These are phyloP conservation scores for Pomacea maculata DNA, from an alignment of 1,140 invertebrate genomes.

Conservation along the genomic window DNA sequence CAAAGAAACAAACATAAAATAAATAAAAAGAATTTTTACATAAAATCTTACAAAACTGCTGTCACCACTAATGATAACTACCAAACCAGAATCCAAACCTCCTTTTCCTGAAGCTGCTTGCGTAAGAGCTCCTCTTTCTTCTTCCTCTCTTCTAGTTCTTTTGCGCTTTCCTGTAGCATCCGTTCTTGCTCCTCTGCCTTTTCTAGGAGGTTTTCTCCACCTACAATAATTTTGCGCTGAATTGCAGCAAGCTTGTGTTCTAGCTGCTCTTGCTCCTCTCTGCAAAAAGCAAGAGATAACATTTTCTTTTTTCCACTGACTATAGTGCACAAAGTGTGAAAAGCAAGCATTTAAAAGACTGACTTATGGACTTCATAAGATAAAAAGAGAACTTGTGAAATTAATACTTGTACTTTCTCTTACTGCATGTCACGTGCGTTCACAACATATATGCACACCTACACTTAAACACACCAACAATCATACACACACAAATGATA, in stretches of 20 bases:
- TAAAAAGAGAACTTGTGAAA: no score
- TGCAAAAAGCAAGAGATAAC: conserved; percentile 39
- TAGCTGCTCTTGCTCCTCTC: conserved; percentile 72
- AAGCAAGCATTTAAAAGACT: no score
- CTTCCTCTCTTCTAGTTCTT: conserved; percentile 85
- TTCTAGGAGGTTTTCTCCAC: conserved; percentile 97
- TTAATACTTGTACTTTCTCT: no score
- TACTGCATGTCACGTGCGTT: no score
- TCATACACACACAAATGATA: neutral
- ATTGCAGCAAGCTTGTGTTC: conserved; percentile 88
- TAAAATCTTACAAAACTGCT: no score
- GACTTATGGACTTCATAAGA: no score
- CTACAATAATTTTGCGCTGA: conserved; percentile 95
- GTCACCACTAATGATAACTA: no score
- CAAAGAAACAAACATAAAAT: no score
- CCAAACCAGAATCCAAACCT: conserved; percentile 60
- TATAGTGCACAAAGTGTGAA: no score
- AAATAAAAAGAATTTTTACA: no score
- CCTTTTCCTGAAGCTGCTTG: conserved; percentile 76
- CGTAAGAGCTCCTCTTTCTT: conserved; percentile 85
- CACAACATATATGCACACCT: neutral
- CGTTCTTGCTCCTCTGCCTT: conserved; percentile 95
- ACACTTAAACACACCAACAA: neutral
- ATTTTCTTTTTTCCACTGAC: neutral
- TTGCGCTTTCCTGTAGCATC: conserved; percentile 88